Base-by-base conservation (phyloP, 2,113 vertebrate genomes). In the Oceanites oceanicus region DNA sequence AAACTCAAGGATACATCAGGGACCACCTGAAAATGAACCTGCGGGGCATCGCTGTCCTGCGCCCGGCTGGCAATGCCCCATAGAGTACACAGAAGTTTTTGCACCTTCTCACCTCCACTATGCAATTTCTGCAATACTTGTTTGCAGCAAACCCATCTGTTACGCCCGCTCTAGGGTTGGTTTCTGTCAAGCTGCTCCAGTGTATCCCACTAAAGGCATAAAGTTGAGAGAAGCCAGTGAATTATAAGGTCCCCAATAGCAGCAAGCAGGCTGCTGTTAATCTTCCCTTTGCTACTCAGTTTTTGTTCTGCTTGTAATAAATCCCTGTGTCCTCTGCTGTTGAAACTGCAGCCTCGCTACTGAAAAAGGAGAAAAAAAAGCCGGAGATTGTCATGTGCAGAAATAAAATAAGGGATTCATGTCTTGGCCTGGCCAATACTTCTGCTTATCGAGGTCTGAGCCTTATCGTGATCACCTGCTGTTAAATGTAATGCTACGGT, bases 251-350 rank as follows among this genome's bases (percentile, higher is more conserved):
- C 38, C 56, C 72, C 0, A 0, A 23, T 16, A 86, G 78, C 5
- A 77, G 82, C 79, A 50, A 96, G 82, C 0, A 1, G 72, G 77
- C 29, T 86, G 96, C 82, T 86, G 85, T 96, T 96, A 80, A 92
- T 93, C 85, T 97, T 90, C 63, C 45, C 50, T 88, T 77, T 5
- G 32, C 88, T 92, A 66, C 75, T 67, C 82, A 26, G 62, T 68
- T 95, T 94, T 90, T 80, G 42, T 84, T 94, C 88, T 56, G 75
- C 68, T 81, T 86, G 76, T 59, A 92, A 91, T 93, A 97, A 96
- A 95, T 96, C 86, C 86, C 50, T 0, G 1, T 7, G 32, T 34
- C 82, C 82, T 92, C 94, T 80, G 85, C 82, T 88, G 78, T 73
- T 80, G 78, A 74, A 95, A 74, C 52, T 45, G 63, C 75, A 94